Percentiles rank a stretch among this genome's conserved stretches.
Evolutionary conservation across 2,888 invertebrate species (phyloP).

Genomic region (Chymomyza fuscimana): DNA sequence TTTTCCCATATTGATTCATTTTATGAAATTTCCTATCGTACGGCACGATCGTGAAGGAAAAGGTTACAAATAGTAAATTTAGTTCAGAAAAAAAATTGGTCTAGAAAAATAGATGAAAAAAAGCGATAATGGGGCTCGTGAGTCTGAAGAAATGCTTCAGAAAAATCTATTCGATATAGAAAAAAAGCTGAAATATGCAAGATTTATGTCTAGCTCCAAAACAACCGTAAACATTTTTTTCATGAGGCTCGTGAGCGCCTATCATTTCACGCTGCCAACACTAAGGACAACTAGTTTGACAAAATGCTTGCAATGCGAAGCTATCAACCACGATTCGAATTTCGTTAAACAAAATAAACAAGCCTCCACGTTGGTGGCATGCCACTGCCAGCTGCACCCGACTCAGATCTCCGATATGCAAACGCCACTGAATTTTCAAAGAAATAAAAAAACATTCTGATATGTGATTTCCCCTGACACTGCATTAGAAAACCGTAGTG

Average conservation of each 20-base stretch:
- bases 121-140: no score
- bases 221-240: no score
- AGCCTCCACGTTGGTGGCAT: conserved; percentile 22
- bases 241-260: conserved; percentile 2
- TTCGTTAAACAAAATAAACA: conserved; percentile 10
- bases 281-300: background rate
- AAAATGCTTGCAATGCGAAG: conserved; percentile 11
- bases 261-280: conserved; percentile 62
- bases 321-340: conserved; percentile 13
- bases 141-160: no score
- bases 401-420: background rate
- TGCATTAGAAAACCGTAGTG: conserved; percentile 28
- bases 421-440: conserved; percentile 5
- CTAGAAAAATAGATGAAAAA: no score
- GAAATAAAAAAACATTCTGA: conserved; percentile 65
- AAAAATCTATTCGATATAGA: no score
- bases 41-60: no score
- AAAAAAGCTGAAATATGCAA: no score
- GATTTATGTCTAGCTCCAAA: no score
- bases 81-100: no score
- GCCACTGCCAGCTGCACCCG: conserved; percentile 3
- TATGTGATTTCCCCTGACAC: conserved; percentile 49
- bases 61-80: no score
- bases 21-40: no score
- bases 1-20: no score